Evolutionary conservation across 2,797 vertebrate genomes (phyloP).

Genomic region (Pseudochaenichthys georgianus): DNA sequence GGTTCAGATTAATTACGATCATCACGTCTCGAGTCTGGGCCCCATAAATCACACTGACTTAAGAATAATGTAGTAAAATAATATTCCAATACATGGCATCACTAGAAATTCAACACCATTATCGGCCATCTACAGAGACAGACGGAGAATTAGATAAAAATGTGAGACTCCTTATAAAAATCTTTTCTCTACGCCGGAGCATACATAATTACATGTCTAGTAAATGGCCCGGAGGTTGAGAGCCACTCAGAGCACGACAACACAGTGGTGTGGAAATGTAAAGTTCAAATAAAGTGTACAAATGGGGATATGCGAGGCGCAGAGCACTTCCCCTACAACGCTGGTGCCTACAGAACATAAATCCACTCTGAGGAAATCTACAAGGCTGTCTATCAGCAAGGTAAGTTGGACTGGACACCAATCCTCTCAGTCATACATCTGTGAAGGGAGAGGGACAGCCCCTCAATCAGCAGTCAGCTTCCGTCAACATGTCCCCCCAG

Average conservation of each 20-base stretch:
- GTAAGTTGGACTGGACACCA: conserved; percentile 76
- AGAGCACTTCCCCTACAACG: neutral
- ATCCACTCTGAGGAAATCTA: conserved; percentile 70
- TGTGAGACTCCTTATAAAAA: conserved; percentile 67
- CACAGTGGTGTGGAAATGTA: conserved; percentile 33
- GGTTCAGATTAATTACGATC: conserved; percentile 86
- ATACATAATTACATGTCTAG: conserved; percentile 78
- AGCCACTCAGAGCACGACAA: conserved; percentile 50
- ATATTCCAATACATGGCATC: conserved; percentile 66
- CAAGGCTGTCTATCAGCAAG: conserved; percentile 74
- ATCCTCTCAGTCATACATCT: conserved; percentile 77
- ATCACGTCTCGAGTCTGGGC: conserved; percentile 76
- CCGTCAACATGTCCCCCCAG: conserved; percentile 50
- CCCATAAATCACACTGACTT: conserved; percentile 84
- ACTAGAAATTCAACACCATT: conserved; percentile 63
- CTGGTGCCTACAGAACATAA: conserved; percentile 44
- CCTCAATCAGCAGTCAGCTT: conserved; percentile 69
- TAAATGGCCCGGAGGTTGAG: conserved; percentile 66
- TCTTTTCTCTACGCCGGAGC: conserved; percentile 59
- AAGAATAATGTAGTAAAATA: conserved; percentile 85
- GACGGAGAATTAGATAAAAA: conserved; percentile 71
- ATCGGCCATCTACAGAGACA: conserved; percentile 71
- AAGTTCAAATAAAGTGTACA: conserved; percentile 70
- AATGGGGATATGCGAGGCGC: conserved; percentile 19
- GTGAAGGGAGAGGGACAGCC: conserved; percentile 63